Conservation (phyloP, 2,797 vertebrate genomes). For the Rhinichthys osculus region DNA sequence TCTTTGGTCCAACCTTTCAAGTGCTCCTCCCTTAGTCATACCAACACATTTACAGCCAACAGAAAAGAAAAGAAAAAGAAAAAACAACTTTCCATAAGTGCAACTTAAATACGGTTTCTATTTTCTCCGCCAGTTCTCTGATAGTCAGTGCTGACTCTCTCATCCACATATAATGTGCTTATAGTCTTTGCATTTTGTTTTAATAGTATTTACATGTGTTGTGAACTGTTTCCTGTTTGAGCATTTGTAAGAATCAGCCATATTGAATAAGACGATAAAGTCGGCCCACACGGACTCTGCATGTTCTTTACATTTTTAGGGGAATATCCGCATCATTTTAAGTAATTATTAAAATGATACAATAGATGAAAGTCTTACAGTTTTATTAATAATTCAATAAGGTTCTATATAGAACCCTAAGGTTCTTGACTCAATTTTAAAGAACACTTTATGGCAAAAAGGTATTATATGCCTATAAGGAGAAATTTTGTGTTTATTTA, state of each 20-base stretch:
- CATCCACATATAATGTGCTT: neutral
- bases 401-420: neutral
- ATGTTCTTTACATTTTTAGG: neutral
- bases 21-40: constrained; percentile 50
- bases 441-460: neutral
- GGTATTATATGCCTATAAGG: neutral
- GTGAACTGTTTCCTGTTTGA: neutral
- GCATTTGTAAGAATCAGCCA: neutral
- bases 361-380: neutral
- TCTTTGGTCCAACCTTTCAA: constrained; percentile 78
- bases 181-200: neutral
- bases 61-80: constrained; percentile 24
- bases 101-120: constrained; percentile 62
- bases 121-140: neutral
- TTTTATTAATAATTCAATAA: neutral
- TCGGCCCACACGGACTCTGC: neutral
- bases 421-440: neutral
- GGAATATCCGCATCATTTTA: neutral
- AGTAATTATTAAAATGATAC: neutral
- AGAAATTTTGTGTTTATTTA: neutral
- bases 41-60: constrained; percentile 24
- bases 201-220: neutral
- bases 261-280: constrained; percentile 3
- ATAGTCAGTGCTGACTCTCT: neutral
- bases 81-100: constrained; percentile 69